Percentiles rank a stretch among this genome's conserved stretches.
Evolutionary conservation across 2,888 invertebrate species (phyloP).

Genomic region (Andrena trimmerana): DNA sequence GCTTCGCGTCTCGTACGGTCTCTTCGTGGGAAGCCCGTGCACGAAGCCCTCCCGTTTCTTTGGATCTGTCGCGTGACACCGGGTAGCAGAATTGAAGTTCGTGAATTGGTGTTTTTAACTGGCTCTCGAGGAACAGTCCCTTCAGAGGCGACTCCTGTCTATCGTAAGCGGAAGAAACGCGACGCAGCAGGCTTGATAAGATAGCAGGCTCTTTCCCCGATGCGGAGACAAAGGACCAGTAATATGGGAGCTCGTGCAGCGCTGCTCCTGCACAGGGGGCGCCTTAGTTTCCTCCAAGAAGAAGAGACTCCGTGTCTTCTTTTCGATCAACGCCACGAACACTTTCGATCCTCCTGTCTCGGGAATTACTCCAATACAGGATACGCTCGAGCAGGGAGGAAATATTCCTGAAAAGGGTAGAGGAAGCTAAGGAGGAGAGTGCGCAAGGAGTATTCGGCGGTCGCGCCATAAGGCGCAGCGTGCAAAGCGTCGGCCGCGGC

Average conservation of each 20-base stretch:
- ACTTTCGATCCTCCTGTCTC: neutral
- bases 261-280: neutral
- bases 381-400: neutral
- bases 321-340: too few species aligned
- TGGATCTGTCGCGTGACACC: neutral
- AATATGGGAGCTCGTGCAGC: neutral
- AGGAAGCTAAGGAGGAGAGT: neutral
- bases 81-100: neutral
- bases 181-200: conserved; percentile 33
- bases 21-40: neutral
- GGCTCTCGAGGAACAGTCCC: too few species aligned
- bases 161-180: conserved; percentile 49
- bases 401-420: neutral
- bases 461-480: conserved; percentile 50
- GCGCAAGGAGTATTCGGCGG: conserved; percentile 13
- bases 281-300: too few species aligned
- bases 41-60: neutral
- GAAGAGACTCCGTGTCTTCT: too few species aligned
- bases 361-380: conserved; percentile 2
- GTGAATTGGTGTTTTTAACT: neutral
- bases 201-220: conserved; percentile 9
- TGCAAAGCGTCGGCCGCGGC: conserved; percentile 35
- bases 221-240: conserved; percentile 29
- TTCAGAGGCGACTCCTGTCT: conserved; percentile 9
- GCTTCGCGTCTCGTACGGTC: neutral